Conservation (phyloP, 2,888 invertebrate species). For the Tetropium fuscum region DNA sequence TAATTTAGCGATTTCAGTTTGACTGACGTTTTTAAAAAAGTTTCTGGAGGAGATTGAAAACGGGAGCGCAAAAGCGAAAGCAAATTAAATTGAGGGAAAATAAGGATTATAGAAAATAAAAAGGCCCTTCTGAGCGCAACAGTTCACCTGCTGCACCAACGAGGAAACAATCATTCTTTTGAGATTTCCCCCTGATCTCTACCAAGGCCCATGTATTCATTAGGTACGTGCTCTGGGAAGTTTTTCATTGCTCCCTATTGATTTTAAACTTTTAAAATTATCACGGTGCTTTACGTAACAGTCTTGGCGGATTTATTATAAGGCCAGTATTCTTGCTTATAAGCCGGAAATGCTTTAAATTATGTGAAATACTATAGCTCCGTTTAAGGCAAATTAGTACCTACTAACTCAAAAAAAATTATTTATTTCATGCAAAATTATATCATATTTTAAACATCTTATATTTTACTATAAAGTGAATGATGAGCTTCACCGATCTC, state of each 20-base stretch:
- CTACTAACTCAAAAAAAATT: no score
- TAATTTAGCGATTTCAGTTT: slow-evolving; percentile 2
- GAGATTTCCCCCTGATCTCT: slow-evolving; percentile 23
- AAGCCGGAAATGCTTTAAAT: no score
- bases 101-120: slow-evolving; percentile 51
- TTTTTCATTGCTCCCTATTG: slow-evolving; percentile 40
- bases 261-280: slow-evolving; percentile 36
- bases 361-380: no score
- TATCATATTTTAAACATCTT: no score
- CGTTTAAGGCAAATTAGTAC: no score
- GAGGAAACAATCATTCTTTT: slow-evolving; percentile 23
- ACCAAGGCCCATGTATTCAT: slow-evolving; percentile 43
- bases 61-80: slow-evolving; percentile 25
- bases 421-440: no score
- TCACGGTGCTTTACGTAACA: no score
- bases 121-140: slow-evolving; percentile 42
- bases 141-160: slow-evolving; percentile 45
- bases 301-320: no score
- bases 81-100: slow-evolving; percentile 49
- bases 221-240: slow-evolving; percentile 43
- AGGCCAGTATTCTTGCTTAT: no score
- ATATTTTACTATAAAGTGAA: no score
- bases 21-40: neutral
- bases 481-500: no score
- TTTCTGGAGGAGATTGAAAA: slow-evolving; percentile 24